Percentiles rank a stretch among this genome's conserved stretches.
Evolutionary conservation across 2,888 invertebrate species (phyloP).

Genomic region (Euclidia mi): DNA sequence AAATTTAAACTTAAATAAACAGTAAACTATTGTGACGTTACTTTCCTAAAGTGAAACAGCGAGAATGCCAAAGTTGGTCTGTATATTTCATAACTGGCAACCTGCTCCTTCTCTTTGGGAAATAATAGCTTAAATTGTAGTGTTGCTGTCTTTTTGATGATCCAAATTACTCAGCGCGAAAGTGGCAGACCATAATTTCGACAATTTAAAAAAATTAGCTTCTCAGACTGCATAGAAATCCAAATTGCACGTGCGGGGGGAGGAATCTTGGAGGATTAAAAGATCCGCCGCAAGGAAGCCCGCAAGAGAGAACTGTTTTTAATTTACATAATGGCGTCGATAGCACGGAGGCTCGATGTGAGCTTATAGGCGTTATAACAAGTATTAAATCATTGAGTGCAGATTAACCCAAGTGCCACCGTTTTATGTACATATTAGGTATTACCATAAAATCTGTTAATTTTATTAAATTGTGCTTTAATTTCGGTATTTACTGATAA

Average conservation of each 20-base stretch:
- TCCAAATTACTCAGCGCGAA: constrained; percentile 5
- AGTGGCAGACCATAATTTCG: no score
- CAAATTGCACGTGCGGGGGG: no score
- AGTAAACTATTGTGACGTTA: not conserved
- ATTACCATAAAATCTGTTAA: no score
- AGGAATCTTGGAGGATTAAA: not conserved
- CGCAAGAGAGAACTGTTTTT: constrained; percentile 5
- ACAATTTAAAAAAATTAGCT: no score
- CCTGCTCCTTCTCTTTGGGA: constrained; percentile 6
- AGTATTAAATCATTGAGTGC: constrained; percentile 3
- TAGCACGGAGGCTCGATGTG: constrained; percentile 2
- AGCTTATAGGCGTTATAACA: not conserved
- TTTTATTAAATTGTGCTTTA: no score
- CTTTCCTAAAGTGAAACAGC: not conserved
- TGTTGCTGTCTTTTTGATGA: constrained; percentile 1
- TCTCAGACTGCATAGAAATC: no score
- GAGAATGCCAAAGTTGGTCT: not conserved
- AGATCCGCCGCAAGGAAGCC: not conserved
- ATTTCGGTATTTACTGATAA: no score
- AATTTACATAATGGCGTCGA: constrained; percentile 10
- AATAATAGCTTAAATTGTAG: constrained; percentile 7
- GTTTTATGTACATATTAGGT: not conserved
- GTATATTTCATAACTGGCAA: constrained; percentile 10
- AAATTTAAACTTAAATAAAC: not conserved
- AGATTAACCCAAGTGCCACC: not conserved